phyloP scores from a whole-genome alignment of 2,113 vertebrate genomes.

The Cnemophilus loriae region DNA sequence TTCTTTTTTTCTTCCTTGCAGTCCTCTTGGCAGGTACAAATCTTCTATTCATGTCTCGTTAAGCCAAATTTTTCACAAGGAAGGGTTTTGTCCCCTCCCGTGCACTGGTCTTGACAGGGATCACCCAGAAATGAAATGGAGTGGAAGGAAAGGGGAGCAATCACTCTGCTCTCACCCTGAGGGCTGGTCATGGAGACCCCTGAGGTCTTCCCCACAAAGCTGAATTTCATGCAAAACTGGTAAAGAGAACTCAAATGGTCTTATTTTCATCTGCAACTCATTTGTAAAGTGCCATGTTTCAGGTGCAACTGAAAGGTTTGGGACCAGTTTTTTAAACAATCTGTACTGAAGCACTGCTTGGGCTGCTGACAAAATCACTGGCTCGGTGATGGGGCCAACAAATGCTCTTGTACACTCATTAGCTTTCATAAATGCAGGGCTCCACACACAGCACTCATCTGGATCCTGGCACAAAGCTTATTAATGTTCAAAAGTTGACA shows the following conservation, averaged over 20 bases:
- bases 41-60: background rate
- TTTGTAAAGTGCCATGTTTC: background rate
- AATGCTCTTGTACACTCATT: background rate
- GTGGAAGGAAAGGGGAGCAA: background rate
- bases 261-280: background rate
- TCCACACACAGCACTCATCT: background rate
- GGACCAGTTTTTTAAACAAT: background rate
- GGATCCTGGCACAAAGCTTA: background rate
- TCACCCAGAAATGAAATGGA: background rate
- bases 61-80: background rate
- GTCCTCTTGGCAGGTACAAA: background rate
- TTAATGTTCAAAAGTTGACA: background rate
- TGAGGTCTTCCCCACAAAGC: accelerated
- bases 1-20: background rate
- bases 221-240: background rate
- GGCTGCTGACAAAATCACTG: background rate
- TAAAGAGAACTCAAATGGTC: background rate
- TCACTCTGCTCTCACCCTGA: background rate
- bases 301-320: background rate
- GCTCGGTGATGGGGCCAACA: background rate
- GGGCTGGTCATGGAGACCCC: background rate
- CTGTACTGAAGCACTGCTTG: background rate
- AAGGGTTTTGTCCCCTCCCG: background rate
- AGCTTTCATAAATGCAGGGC: background rate
- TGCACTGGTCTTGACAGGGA: background rate